phyloP scores from a whole-genome alignment of 2,888 invertebrate genomes.

The Pogonocherus hispidulus region DNA sequence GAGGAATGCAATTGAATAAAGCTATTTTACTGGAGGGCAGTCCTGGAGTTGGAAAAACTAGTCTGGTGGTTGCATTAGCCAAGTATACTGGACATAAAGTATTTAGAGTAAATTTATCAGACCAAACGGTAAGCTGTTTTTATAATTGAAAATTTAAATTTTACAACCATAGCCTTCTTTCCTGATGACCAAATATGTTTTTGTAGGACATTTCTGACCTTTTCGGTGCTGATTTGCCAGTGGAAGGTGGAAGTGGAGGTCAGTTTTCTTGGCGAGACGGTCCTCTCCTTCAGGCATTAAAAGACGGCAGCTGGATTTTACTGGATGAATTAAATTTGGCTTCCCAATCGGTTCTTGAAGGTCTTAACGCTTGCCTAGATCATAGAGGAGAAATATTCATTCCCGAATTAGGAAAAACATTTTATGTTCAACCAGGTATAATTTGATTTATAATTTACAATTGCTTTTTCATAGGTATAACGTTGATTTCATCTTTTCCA shows the following conservation, averaged over 20 bases:
- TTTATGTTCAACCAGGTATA: slow-evolving; percentile 77
- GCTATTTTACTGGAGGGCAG: slow-evolving; percentile 96
- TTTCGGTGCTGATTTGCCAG: slow-evolving; percentile 97
- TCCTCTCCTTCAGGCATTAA: slow-evolving; percentile 92
- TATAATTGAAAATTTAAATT: too few species aligned
- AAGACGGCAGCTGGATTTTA: slow-evolving; percentile 95
- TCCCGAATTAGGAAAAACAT: slow-evolving; percentile 92
- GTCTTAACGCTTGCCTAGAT: slow-evolving; percentile 97
- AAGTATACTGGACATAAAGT: slow-evolving; percentile 86
- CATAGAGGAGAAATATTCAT: slow-evolving; percentile 96
- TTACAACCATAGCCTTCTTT: too few species aligned
- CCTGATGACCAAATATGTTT: slow-evolving; percentile 18
- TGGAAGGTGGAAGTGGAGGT: slow-evolving; percentile 87
- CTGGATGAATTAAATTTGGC: slow-evolving; percentile 98
- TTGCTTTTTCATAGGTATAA: background rate
- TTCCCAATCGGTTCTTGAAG: slow-evolving; percentile 98
- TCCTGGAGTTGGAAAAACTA: slow-evolving; percentile 99
- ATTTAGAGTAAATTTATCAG: slow-evolving; percentile 96
- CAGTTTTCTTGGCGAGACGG: slow-evolving; percentile 97
- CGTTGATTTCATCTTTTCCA: slow-evolving; percentile 47
- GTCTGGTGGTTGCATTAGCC: slow-evolving; percentile 91
- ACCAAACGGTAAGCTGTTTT: slow-evolving; percentile 96
- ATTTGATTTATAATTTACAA: slow-evolving; percentile 18
- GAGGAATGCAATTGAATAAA: slow-evolving; percentile 91
- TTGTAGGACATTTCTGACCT: slow-evolving; percentile 93